Evolutionary conservation across 1,140 invertebrate species (phyloP).

Genomic region (Drosophila athabasca): DNA sequence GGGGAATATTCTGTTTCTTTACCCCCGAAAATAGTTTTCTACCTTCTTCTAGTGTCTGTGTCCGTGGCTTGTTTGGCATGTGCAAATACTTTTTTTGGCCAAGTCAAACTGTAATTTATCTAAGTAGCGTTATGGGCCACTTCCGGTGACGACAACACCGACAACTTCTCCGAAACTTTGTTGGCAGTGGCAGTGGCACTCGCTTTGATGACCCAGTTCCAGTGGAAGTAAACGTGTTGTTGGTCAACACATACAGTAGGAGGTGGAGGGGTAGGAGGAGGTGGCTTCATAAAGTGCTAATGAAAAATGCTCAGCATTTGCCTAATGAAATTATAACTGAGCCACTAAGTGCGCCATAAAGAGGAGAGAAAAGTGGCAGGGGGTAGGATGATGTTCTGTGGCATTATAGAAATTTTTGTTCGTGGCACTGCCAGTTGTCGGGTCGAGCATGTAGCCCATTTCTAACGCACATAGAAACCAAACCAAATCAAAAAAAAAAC

Average conservation of each 20-base stretch:
- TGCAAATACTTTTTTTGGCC: conserved; percentile 26
- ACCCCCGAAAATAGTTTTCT: too few relatives aligned
- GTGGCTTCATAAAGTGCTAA: conserved; percentile 62
- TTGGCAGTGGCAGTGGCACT: conserved; percentile 28
- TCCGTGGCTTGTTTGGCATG: conserved; percentile 2
- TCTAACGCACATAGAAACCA: conserved; percentile 56
- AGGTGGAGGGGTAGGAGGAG: background rate
- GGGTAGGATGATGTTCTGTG: conserved; percentile 19
- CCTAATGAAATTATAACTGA: conserved; percentile 78
- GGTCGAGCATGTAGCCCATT: conserved; percentile 60
- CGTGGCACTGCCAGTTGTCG: conserved; percentile 11
- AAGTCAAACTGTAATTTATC: conserved; percentile 62
- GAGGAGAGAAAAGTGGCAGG: conserved; percentile 21
- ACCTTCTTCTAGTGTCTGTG: too few relatives aligned
- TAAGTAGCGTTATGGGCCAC: conserved; percentile 60
- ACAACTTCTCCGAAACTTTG: conserved; percentile 44
- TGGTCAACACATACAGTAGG: conserved; percentile 51
- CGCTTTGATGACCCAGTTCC: conserved; percentile 74
- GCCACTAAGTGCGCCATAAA: conserved; percentile 70
- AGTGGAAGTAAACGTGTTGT: conserved; percentile 73
- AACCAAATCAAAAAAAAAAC: background rate
- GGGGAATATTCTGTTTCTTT: too few relatives aligned
- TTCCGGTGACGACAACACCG: conserved; percentile 56
- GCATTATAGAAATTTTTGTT: conserved; percentile 57
- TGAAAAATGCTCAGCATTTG: conserved; percentile 79